These are phyloP conservation scores for Chroicocephalus ridibundus DNA, from an alignment of 2,113 vertebrate genomes.

Conservation along the genomic window DNA sequence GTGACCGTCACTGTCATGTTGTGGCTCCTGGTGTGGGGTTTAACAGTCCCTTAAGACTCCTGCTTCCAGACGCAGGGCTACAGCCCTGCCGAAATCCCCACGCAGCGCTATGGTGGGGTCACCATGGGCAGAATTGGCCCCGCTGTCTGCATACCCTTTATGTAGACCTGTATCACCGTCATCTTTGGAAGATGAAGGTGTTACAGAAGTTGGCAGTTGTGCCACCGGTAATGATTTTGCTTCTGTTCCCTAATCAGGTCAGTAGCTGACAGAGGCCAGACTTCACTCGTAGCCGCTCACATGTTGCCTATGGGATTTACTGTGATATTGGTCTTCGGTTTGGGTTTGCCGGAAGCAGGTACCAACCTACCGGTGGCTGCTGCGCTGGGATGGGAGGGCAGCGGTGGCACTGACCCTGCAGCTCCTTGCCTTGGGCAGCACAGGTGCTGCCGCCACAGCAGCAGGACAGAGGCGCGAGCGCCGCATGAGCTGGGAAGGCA, in stretches of 20 bases:
- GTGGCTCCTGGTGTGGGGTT: not conserved
- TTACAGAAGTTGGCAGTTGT: not conserved
- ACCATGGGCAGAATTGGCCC: not conserved
- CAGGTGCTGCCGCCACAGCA: not conserved
- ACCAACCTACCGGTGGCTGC: fast-evolving
- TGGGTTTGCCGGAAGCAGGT: not conserved
- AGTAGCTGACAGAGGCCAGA: not conserved
- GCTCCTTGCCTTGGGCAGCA: not conserved
- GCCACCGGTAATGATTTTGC: not conserved
- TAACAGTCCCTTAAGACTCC: fast-evolving
- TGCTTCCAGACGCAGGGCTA: not conserved
- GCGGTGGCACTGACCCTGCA: not conserved
- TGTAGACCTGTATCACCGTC: not conserved
- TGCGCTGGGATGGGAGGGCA: not conserved
- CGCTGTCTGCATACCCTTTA: not conserved
- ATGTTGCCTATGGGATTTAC: not conserved
- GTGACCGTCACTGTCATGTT: fast-evolving
- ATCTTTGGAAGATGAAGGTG: not conserved
- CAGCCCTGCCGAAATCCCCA: not conserved
- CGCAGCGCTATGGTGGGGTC: not conserved
- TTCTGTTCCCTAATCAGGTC: not conserved
- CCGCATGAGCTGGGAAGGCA: not conserved
- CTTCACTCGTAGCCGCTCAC: not conserved
- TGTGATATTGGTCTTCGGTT: fast-evolving
- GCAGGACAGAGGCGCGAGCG: not conserved